Evolutionary conservation across 2,888 invertebrate species (phyloP).

Genomic region (Ochropleura leucogaster): DNA sequence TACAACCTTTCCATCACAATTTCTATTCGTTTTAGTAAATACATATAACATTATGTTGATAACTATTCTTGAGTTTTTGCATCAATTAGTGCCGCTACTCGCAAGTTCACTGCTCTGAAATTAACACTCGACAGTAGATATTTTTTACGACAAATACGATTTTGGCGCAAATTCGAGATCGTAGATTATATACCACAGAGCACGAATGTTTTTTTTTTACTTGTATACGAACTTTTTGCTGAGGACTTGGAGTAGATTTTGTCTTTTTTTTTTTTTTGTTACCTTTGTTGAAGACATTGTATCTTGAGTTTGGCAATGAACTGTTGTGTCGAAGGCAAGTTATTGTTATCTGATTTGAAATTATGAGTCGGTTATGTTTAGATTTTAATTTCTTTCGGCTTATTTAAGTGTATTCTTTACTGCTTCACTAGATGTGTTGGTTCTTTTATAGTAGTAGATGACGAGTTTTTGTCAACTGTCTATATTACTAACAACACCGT

Average conservation of each 20-base stretch:
- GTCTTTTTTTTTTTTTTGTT: background rate
- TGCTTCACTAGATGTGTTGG: background rate
- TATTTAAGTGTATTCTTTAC: background rate
- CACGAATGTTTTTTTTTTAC: constrained; percentile 21
- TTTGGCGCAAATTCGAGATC: constrained; percentile 56
- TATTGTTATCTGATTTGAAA: constrained; percentile 9
- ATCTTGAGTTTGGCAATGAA: constrained; percentile 38
- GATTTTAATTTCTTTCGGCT: background rate
- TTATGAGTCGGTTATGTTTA: background rate
- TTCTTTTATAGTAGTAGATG: background rate
- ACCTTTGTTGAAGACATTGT: constrained; percentile 22
- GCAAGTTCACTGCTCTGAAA: constrained; percentile 62
- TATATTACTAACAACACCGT: background rate
- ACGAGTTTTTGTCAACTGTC: background rate
- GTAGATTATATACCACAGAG: constrained; percentile 49
- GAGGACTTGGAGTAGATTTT: background rate
- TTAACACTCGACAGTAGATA: constrained; percentile 42
- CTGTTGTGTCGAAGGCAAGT: constrained; percentile 10
- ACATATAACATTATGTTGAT: constrained; percentile 14
- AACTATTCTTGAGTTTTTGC: constrained; percentile 54
- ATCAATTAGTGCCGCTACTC: constrained; percentile 62
- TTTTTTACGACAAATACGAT: constrained; percentile 53
- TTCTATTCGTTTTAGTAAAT: background rate
- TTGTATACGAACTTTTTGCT: constrained; percentile 44
- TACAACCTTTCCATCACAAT: background rate